Conservation (phyloP, 1,140 invertebrate genomes). For the Phthorimaea operculella region DNA sequence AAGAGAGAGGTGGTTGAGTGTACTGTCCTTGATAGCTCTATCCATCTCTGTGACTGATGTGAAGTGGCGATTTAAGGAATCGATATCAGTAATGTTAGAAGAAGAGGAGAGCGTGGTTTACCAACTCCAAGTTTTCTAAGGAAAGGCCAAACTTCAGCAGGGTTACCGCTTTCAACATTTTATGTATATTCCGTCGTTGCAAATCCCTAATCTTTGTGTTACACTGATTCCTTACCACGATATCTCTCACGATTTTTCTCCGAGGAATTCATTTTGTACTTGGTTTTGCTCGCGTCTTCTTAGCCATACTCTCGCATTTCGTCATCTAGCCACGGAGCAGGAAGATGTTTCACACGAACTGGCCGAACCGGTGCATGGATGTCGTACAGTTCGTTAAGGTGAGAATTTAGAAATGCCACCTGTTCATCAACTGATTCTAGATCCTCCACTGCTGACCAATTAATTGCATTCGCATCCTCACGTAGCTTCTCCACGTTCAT, state of each 20-base stretch:
- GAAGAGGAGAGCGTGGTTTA: background rate
- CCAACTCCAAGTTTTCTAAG: background rate
- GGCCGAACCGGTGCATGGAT: background rate
- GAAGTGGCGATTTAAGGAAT: constrained; percentile 14
- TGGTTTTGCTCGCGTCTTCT: background rate
- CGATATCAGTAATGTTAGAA: constrained; percentile 8
- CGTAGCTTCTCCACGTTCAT: background rate
- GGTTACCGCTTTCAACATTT: background rate
- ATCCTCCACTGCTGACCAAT: background rate
- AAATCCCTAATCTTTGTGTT: background rate
- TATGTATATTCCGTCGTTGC: background rate
- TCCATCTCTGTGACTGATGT: constrained; percentile 2
- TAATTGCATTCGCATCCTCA: background rate
- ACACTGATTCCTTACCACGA: background rate
- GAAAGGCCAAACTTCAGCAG: background rate
- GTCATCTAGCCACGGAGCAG: background rate
- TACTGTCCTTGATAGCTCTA: constrained; percentile 6
- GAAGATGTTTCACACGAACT: background rate
- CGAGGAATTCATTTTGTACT: background rate
- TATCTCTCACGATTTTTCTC: background rate
- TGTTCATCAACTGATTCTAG: background rate
- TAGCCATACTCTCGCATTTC: background rate
- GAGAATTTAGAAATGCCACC: background rate
- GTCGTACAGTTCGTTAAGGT: background rate
- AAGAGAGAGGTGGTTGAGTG: constrained; percentile 8